Evolutionary conservation across 1,140 invertebrate genomes (phyloP).

Genomic region (Arion vulgaris): DNA sequence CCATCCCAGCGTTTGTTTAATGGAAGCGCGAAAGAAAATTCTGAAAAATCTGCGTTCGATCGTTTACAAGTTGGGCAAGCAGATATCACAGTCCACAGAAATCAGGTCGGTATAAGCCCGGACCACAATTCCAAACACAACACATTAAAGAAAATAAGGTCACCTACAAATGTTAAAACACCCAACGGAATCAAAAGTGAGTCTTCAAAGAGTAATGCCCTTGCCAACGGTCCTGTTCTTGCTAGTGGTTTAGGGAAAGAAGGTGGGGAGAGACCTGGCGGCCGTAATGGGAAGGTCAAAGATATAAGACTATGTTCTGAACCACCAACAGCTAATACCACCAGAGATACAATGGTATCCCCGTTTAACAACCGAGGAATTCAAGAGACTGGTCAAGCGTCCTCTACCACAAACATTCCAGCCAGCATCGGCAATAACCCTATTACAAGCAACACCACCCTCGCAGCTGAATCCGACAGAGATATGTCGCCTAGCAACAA

Average conservation of each 20-base stretch:
- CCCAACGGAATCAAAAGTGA: not conserved
- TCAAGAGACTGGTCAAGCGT: slow-evolving; percentile 10
- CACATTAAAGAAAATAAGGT: not conserved
- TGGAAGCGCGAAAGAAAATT: not conserved
- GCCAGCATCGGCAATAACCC: not conserved
- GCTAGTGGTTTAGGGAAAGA: too few species aligned
- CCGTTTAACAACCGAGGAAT: not conserved
- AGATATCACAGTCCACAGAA: slow-evolving; percentile 4
- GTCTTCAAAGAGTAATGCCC: not conserved
- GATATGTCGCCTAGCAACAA: not conserved
- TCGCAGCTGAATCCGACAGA: not conserved
- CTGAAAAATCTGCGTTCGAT: not conserved
- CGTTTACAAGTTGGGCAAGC: not conserved
- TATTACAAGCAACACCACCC: not conserved
- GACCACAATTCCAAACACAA: not conserved
- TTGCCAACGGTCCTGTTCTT: not conserved
- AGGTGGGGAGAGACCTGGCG: not conserved
- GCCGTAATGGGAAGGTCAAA: not conserved
- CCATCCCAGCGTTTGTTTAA: not conserved
- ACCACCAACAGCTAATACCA: not conserved
- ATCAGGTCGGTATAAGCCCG: not conserved
- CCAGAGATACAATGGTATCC: not conserved
- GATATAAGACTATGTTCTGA: slow-evolving; percentile 32
- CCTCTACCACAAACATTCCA: not conserved
- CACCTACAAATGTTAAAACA: not conserved